phyloP scores from a whole-genome alignment of 1,140 invertebrate genomes.

The Drosophila tropicalis region DNA sequence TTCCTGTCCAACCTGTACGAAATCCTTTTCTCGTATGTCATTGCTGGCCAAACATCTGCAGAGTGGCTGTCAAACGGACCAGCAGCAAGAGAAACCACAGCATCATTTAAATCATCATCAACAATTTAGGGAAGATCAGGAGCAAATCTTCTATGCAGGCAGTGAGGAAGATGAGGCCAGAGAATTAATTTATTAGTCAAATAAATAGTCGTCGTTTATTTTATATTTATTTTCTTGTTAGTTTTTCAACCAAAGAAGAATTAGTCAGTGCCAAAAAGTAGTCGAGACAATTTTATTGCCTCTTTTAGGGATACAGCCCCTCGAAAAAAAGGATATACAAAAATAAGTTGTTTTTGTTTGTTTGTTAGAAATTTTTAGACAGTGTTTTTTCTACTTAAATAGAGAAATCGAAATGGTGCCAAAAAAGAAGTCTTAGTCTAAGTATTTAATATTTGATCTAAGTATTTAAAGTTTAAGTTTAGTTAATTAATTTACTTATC shows the following conservation, averaged over 20 bases:
- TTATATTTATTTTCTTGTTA: background rate
- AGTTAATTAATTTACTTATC: background rate
- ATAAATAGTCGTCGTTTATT: background rate
- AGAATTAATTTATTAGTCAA: conserved; percentile 51
- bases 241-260: conserved; percentile 42
- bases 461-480: conserved; percentile 3
- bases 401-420: conserved; percentile 63
- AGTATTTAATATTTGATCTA: conserved; percentile 10
- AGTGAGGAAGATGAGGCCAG: conserved; percentile 62
- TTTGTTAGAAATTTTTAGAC: conserved; percentile 59
- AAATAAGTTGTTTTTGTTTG: conserved; percentile 37
- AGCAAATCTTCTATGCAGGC: conserved; percentile 66
- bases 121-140: conserved; percentile 30
- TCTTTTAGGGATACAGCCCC: conserved; percentile 45
- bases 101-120: conserved; percentile 64
- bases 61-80: conserved; percentile 88
- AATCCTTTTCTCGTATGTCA: conserved; percentile 98
- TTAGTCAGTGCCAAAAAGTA: conserved; percentile 79
- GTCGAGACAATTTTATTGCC: conserved; percentile 77
- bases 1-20: conserved; percentile 94
- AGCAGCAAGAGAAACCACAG: conserved; percentile 44
- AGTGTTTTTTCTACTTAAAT: conserved; percentile 42
- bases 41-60: conserved; percentile 96
- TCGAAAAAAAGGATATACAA: conserved; percentile 29
- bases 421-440: conserved; percentile 22